Evolutionary conservation across 2,888 invertebrate genomes (phyloP).

Genomic region (Augochlorella aurata): DNA sequence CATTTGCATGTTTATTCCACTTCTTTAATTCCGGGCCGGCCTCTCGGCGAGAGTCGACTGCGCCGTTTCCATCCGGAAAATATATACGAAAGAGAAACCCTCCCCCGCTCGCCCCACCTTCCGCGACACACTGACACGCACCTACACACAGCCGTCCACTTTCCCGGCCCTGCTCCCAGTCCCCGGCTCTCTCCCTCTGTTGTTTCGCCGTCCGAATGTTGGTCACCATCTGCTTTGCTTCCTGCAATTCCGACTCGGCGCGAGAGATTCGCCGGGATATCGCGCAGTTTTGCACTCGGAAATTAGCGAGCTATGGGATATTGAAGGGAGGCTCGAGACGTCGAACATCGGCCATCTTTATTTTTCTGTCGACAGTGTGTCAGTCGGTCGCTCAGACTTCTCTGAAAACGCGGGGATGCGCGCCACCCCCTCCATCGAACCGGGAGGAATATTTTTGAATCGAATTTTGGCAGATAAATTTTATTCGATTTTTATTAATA

Average conservation of each 20-base stretch:
- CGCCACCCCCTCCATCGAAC: too few species aligned
- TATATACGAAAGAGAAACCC: constrained; percentile 31
- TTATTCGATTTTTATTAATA: too few species aligned
- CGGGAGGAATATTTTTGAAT: too few species aligned
- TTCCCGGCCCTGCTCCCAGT: neutral
- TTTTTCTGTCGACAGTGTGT: neutral
- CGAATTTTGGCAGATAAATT: too few species aligned
- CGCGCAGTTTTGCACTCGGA: constrained; percentile 13
- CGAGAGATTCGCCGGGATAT: constrained; percentile 10
- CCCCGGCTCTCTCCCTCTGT: neutral
- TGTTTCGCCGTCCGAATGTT: constrained; percentile 3
- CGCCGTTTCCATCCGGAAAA: constrained; percentile 39
- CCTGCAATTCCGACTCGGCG: neutral
- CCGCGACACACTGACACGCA: neutral
- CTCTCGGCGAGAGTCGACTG: constrained; percentile 22
- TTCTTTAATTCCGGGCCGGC: constrained; percentile 71
- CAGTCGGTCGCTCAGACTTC: neutral
- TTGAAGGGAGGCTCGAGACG: neutral
- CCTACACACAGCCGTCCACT: neutral
- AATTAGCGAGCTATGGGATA: constrained; percentile 21
- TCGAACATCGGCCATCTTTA: neutral
- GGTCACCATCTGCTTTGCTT: constrained; percentile 14
- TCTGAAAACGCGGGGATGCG: too few species aligned
- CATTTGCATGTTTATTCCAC: constrained; percentile 78
- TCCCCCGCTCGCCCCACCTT: neutral